Evolutionary conservation across 2,797 vertebrate species (phyloP), one percentile per base, ranked within the genome.

Genomic region (Scolopax bukidnonensis): DNA sequence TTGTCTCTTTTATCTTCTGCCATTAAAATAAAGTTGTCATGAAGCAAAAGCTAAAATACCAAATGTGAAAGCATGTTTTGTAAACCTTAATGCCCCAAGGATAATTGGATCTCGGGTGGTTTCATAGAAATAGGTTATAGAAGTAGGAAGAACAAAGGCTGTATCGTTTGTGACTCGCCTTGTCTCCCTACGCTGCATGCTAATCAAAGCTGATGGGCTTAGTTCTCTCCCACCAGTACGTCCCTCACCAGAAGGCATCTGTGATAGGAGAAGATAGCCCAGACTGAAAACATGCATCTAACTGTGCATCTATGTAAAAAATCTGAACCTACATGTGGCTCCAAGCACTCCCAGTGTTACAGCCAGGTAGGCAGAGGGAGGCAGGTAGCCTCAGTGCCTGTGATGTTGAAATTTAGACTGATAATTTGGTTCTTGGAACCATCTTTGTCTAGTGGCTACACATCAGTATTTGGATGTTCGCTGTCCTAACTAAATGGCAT

Each of bases 311-410:
- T 20, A 19, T 36, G 60, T 50, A 4, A 12, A 17, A 12, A 30
- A 48, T 25, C 17, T 4, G 67, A 33, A 11, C 6, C 12, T 30
- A 3, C 1, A 0, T 1, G 8, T 16, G 65, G 30, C 24, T 84
- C 51, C 0, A 16, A 48, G 38, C 7, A 16, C 74, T 48, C 19
- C 41, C 1, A 5, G 16, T 36, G 15, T 33, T 33, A 6, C 5
- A 3, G 32, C 4, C 3, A 12, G 41, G 18, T 6, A n/a, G 64
- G 40, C 18, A 40, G 40, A 53, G 48, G 54, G 32, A 51, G 41
- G 24, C 30, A 18, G 68, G 51, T 32, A 51, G 41, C 16, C 33
- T 48, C 41, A 2, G 61, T 8, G 14, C 18, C 43, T 14, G 19
- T 3, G 38, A 6, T 38, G 25, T 7, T 77, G 82, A 57, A 63